A percentile compares a stretch with the other conserved stretches of the same genome.
phyloP scores from a whole-genome alignment of 1,140 invertebrate species.

The Apis dorsata region DNA sequence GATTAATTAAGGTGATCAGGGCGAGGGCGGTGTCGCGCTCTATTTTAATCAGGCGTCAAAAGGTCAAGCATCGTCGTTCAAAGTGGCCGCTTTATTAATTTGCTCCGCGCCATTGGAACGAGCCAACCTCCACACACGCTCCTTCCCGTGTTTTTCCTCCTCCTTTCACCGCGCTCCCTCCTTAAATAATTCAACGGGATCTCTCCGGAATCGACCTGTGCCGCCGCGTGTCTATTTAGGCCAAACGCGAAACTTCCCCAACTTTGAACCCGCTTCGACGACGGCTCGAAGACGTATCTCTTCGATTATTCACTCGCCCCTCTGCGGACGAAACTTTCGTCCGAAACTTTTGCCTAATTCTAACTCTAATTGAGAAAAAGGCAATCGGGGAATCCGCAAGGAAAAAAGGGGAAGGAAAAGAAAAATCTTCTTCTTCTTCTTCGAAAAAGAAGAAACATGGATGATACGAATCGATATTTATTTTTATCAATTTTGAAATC shows the following conservation, averaged over 20 bases:
- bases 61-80: slow-evolving; percentile 36
- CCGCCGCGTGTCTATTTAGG: neutral
- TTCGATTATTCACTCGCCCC: neutral
- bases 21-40: neutral
- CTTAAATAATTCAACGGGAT: slow-evolving; percentile 19
- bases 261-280: neutral
- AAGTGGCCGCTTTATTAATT: slow-evolving; percentile 54
- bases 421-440: too few relatives aligned
- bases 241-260: neutral
- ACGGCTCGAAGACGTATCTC: neutral
- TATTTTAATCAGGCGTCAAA: slow-evolving; percentile 42
- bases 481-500: too few relatives aligned
- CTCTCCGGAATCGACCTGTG: neutral
- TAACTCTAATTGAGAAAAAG: too few relatives aligned
- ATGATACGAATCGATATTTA: too few relatives aligned
- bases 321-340: neutral
- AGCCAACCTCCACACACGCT: neutral
- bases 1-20: slow-evolving; percentile 44
- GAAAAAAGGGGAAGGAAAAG: too few relatives aligned
- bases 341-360: neutral
- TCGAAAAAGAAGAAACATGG: too few relatives aligned
- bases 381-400: too few relatives aligned
- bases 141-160: neutral
- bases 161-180: neutral
- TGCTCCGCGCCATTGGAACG: slow-evolving; percentile 10